Conservation (phyloP, 2,888 invertebrate genomes). For the Linnaemya tessellans region DNA sequence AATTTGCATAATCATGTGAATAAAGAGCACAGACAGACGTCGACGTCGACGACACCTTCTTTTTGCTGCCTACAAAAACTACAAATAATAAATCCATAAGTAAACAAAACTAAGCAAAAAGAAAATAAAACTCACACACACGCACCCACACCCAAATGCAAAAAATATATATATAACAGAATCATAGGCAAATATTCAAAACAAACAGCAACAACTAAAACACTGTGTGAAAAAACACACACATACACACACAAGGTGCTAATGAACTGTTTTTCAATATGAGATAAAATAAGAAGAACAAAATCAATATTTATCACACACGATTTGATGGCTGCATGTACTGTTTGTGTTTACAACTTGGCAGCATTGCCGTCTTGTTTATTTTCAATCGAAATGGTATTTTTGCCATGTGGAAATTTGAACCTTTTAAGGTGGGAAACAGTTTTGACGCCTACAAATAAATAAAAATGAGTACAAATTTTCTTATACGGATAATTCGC, state of each 20-base stretch:
- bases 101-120: conserved; percentile 42
- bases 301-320: conserved; percentile 10
- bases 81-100: conserved; percentile 42
- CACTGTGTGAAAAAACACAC: not conserved
- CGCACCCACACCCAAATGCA: not conserved
- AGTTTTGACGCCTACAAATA: too few species aligned
- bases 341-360: not conserved
- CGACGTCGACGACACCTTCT: conserved; percentile 32
- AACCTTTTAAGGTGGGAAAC: too few species aligned
- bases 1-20: conserved; percentile 69
- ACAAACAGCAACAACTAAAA: conserved; percentile 29
- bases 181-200: not conserved
- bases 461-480: too few species aligned
- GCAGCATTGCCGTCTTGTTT: not conserved
- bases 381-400: not conserved
- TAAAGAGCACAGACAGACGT: conserved; percentile 42
- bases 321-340: not conserved
- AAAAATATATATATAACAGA: not conserved
- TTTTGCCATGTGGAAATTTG: too few species aligned
- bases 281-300: not conserved
- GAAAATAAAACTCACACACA: not conserved
- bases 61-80: conserved; percentile 28
- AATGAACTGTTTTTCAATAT: conserved; percentile 70
- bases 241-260: conserved; percentile 51
- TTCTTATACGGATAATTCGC: too few species aligned